Percentiles rank a stretch among this genome's conserved stretches.
phyloP scores from a whole-genome alignment of 1,140 invertebrate species.

The Nephotettix cincticeps region DNA sequence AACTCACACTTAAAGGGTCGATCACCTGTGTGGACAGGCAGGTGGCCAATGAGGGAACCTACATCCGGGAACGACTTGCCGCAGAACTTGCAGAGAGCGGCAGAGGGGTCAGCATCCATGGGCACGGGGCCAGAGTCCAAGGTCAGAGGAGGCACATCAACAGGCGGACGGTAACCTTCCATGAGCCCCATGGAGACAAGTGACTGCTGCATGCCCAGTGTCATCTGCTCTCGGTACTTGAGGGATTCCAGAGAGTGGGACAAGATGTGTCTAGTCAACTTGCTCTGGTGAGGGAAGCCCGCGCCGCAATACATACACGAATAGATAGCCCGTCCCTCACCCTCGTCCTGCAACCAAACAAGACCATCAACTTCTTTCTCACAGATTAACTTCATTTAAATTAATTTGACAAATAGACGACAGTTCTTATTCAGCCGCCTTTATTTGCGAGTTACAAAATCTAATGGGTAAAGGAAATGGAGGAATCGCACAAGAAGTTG shows the following conservation, averaged over 20 bases:
- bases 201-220: constrained; percentile 56
- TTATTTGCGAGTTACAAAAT: constrained; percentile 23
- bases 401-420: neutral
- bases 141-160: constrained; percentile 49
- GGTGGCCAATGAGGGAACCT: constrained; percentile 77
- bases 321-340: constrained; percentile 48
- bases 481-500: constrained; percentile 79
- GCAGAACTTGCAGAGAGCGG: constrained; percentile 86
- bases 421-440: constrained; percentile 15
- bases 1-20: constrained; percentile 88
- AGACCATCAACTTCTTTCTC: constrained; percentile 92
- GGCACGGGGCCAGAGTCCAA: constrained; percentile 50
- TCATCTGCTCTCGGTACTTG: constrained; percentile 71
- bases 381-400: no score
- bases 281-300: constrained; percentile 83
- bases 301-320: constrained; percentile 83
- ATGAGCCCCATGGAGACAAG: constrained; percentile 47
- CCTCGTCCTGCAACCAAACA: constrained; percentile 81
- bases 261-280: constrained; percentile 82
- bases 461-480: constrained; percentile 36
- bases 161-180: constrained; percentile 44
- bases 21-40: constrained; percentile 86
- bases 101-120: constrained; percentile 50
- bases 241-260: constrained; percentile 82
- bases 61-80: constrained; percentile 88